A percentile compares a stretch with the other conserved stretches of the same genome.
These are phyloP conservation scores for Loris lydekkerianus DNA, from an alignment of 2,797 vertebrate species.

Conservation along the genomic window DNA sequence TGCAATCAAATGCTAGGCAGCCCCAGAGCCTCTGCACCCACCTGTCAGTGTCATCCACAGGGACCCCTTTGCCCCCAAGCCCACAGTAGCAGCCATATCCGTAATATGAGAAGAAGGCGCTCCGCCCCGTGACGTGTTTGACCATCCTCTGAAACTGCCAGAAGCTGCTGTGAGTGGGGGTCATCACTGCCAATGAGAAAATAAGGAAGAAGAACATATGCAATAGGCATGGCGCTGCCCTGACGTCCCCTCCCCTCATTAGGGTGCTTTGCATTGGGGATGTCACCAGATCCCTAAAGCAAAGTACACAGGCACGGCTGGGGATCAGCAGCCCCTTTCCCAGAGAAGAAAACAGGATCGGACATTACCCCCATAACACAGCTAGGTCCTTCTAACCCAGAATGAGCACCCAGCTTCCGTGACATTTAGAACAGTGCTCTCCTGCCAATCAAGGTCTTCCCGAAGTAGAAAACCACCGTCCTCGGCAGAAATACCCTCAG, in stretches of 20 bases:
- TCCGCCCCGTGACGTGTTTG: conserved; percentile 72
- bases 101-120: conserved; percentile 84
- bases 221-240: fast-evolving
- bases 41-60: conserved; percentile 84
- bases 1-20: fast-evolving
- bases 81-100: conserved; percentile 88
- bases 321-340: background rate
- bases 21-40: conserved; percentile 49
- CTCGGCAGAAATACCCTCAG: background rate
- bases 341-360: background rate
- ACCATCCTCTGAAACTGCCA: conserved; percentile 86
- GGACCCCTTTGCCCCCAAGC: conserved; percentile 84
- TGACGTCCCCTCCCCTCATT: fast-evolving
- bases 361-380: fast-evolving
- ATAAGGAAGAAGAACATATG: fast-evolving
- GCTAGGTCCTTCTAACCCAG: background rate
- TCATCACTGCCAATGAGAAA: conserved; percentile 65
- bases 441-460: background rate
- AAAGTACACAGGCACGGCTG: fast-evolving
- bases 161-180: conserved; percentile 56
- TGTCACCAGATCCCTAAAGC: background rate
- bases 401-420: background rate
- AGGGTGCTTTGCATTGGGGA: fast-evolving
- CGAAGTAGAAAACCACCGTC: background rate
- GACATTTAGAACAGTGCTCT: background rate